Conservation (phyloP, 2,113 vertebrate species). For the Macaca fascicularis region T2T-MFA8v1.1 NC_088376.1:141597501-141598000, state of each 20-base stretch:
- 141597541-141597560: background rate
- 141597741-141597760: background rate
- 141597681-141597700: background rate
- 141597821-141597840: background rate
- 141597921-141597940: background rate
- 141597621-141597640: background rate
- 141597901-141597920: background rate
- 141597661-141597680: background rate
- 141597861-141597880: background rate
- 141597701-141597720: background rate
- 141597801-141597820: background rate
- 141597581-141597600: background rate
- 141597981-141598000: background rate
- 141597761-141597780: background rate
- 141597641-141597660: background rate
- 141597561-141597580: background rate
- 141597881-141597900: background rate
- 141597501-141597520: background rate
- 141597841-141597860: background rate
- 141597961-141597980: background rate
- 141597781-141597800: background rate
- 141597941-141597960: background rate
- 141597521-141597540: background rate
- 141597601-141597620: background rate
- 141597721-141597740: background rate